Base-by-base conservation (phyloP, 92 coral and sea anemone species). In the Bergia puertoricense region DNA sequence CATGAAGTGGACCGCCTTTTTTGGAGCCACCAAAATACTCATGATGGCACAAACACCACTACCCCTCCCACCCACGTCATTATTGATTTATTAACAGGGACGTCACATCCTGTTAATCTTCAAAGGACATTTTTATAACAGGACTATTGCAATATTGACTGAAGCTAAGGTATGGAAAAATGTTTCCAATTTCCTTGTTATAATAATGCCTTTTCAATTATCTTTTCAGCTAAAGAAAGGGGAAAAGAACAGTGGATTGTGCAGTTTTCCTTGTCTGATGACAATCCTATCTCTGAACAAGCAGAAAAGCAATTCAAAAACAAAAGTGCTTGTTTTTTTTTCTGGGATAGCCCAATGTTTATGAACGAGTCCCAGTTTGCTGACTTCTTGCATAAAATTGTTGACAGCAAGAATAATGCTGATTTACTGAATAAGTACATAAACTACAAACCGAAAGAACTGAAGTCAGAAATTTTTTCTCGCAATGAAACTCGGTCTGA, bases 271-370 rank as follows among this genome's bases (percentile, higher is more conserved):
- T 59, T 80, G 69, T 80, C 85, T 3, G 85, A 80, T 51, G 85
- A 80, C 46, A 80, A 80, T 36, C 71, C 65, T 22, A 16, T 51
- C 45, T 80, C 85, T 36, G 42, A 80, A 36, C 37, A 85, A 3
- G 79, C 68, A 6, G 41, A 45, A 0, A 68, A 51, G n/a, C 20
- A 77, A 48, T 41, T 77, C 20, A 20, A 42, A 8, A 76, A 69
- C 30, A 71, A 90, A 38, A 18, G 36, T 30, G 51, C 65, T 13
- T 20, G 42, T 0, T 66, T 56, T 23, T 20, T 73, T 30, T 72
- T n/a, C 46, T 86, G 88, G 92, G 82, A 86, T 65, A 68, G 75
- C 73, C 92, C 90, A 16, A 85, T 38, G 73, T 85, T 68, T 5
- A n/a, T 90, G 80, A 80, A 76, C 41, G 89, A 77, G 6, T 79